Evolutionary conservation across 2,888 invertebrate genomes (phyloP).

Genomic region (Euclidia mi): DNA sequence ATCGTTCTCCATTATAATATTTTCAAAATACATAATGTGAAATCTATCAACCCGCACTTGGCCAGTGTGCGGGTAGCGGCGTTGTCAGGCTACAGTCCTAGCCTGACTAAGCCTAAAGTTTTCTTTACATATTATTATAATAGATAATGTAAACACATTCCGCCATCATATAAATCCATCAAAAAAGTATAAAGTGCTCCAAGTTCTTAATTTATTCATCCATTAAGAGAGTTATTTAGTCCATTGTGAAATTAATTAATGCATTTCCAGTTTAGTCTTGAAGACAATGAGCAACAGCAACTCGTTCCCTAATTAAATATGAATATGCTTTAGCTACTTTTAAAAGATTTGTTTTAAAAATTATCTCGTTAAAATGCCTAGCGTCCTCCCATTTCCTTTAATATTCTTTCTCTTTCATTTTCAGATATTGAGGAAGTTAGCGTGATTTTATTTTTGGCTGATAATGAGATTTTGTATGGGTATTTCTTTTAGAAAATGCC

Average conservation of each 20-base stretch:
- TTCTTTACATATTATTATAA: too few relatives aligned
- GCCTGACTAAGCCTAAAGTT: too few relatives aligned
- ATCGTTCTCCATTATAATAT: too few relatives aligned
- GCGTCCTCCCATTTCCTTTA: slow-evolving; percentile 7
- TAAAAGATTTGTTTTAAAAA: slow-evolving; percentile 44
- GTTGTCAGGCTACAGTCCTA: too few relatives aligned
- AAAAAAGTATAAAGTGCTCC: slow-evolving; percentile 20
- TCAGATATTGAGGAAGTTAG: not conserved
- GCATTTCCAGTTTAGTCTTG: slow-evolving; percentile 45
- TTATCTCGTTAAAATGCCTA: slow-evolving; percentile 36
- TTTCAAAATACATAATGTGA: too few relatives aligned
- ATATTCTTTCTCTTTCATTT: too few relatives aligned
- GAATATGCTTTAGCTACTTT: slow-evolving; percentile 56
- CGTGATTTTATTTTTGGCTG: slow-evolving; percentile 3
- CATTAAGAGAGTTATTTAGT: slow-evolving; percentile 43
- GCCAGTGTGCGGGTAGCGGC: too few relatives aligned
- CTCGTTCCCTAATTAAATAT: slow-evolving; percentile 57
- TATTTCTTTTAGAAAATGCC: too few relatives aligned
- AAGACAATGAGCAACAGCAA: slow-evolving; percentile 57
- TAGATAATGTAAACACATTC: too few relatives aligned
- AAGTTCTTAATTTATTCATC: slow-evolving; percentile 40
- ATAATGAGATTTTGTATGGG: too few relatives aligned
- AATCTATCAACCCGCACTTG: too few relatives aligned
- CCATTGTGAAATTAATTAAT: slow-evolving; percentile 57
- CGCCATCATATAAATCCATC: slow-evolving; percentile 1